phyloP scores from a whole-genome alignment of 2,888 invertebrate genomes.

The Celastrina argiolus region DNA sequence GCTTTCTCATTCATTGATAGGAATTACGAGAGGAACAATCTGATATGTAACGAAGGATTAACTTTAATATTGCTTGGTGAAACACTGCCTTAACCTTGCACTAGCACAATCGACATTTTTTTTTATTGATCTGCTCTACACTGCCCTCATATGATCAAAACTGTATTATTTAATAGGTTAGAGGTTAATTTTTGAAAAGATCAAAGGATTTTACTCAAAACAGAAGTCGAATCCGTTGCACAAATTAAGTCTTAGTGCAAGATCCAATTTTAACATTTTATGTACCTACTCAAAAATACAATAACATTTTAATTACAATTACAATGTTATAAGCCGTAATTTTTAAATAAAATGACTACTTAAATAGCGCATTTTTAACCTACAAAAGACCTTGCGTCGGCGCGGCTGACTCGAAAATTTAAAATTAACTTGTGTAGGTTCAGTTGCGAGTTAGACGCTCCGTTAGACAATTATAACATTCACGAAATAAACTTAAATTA shows the following conservation, averaged over 20 bases:
- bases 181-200: too few species aligned
- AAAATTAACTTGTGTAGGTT: neutral
- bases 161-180: too few species aligned
- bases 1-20: too few species aligned
- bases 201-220: neutral
- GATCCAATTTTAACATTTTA: slow-evolving; percentile 1
- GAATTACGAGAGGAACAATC: too few species aligned
- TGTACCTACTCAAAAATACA: neutral
- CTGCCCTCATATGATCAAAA: too few species aligned
- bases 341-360: slow-evolving; percentile 11
- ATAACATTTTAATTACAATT: neutral
- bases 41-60: too few species aligned
- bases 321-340: slow-evolving; percentile 21
- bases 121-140: too few species aligned
- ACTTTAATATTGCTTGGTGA: too few species aligned
- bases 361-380: slow-evolving; percentile 4
- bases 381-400: slow-evolving; percentile 10
- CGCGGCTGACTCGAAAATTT: neutral
- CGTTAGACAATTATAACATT: neutral
- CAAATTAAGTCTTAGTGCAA: neutral
- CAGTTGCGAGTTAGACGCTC: neutral
- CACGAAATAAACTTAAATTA: neutral
- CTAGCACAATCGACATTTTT: too few species aligned
- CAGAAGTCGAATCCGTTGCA: neutral
- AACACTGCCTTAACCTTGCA: too few species aligned